Evolutionary conservation across 1,140 invertebrate genomes (phyloP).

Genomic region (Caligus rogercresseyi): DNA sequence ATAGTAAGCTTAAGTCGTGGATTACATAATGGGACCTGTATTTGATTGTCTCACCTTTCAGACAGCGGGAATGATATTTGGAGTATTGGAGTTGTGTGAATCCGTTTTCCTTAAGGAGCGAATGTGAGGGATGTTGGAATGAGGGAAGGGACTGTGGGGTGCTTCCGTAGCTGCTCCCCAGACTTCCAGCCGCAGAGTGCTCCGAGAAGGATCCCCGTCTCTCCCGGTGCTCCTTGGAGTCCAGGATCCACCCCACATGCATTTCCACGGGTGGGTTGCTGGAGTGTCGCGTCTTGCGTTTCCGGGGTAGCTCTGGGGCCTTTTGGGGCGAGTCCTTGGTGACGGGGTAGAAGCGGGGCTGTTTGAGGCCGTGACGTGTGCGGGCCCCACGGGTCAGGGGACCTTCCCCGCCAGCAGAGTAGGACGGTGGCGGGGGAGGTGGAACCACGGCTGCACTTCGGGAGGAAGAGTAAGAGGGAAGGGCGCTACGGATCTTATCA

Average conservation of each 20-base stretch:
- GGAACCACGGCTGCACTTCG: constrained; percentile 30
- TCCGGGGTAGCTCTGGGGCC: constrained; percentile 42
- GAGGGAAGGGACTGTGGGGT: constrained; percentile 53
- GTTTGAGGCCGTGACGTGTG: constrained; percentile 26
- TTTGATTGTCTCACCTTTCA: too few species aligned
- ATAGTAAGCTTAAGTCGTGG: too few species aligned
- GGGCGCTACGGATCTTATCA: constrained; percentile 50
- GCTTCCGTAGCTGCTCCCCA: constrained; percentile 26
- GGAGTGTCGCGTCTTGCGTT: constrained; percentile 77
- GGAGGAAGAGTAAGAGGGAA: constrained; percentile 35
- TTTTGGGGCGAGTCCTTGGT: constrained; percentile 47
- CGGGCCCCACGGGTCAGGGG: constrained; percentile 25
- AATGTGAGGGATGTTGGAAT: constrained; percentile 91
- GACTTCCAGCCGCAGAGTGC: constrained; percentile 5
- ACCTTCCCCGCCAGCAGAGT: constrained; percentile 22
- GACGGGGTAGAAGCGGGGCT: constrained; percentile 76
- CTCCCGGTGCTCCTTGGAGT: constrained; percentile 50
- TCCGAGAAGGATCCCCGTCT: constrained; percentile 2
- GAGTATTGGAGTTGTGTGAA: constrained; percentile 93
- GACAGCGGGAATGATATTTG: constrained; percentile 76
- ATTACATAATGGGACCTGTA: too few species aligned
- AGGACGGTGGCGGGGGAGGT: constrained; percentile 47
- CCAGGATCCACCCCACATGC: constrained; percentile 94
- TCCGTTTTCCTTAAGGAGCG: constrained; percentile 85
- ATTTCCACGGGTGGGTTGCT: constrained; percentile 67